These are phyloP conservation scores for Bilobella aurantiaca DNA, from an alignment of 1,140 invertebrate genomes.

Conservation along the genomic window DNA sequence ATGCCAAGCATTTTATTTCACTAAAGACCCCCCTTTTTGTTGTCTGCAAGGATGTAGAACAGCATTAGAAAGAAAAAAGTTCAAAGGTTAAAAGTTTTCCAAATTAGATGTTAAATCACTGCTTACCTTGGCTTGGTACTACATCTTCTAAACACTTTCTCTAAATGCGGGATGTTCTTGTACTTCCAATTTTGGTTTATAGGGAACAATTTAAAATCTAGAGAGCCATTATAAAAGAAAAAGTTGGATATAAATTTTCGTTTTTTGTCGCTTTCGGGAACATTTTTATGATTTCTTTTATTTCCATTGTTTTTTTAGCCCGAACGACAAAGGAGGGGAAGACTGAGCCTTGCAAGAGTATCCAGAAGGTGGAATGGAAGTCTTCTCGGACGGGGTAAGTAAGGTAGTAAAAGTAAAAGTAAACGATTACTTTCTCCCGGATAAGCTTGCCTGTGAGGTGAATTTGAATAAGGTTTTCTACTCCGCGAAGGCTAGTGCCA, in stretches of 20 bases:
- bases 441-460: background rate
- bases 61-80: too few relatives aligned
- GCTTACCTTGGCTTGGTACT: too few relatives aligned
- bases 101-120: too few relatives aligned
- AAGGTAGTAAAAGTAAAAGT: background rate
- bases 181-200: background rate
- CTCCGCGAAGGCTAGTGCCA: too few relatives aligned
- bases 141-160: too few relatives aligned
- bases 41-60: too few relatives aligned
- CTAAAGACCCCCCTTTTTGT: too few relatives aligned
- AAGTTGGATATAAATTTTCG: too few relatives aligned
- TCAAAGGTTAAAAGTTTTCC: too few relatives aligned
- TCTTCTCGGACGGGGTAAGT: slow-evolving; percentile 73
- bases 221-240: background rate
- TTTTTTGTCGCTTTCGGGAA: background rate
- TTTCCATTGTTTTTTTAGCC: slow-evolving; percentile 47
- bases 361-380: slow-evolving; percentile 92
- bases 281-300: background rate
- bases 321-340: slow-evolving; percentile 79
- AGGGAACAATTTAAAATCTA: background rate
- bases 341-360: slow-evolving; percentile 76
- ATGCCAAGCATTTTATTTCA: too few relatives aligned
- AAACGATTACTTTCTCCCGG: background rate
- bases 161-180: too few relatives aligned
- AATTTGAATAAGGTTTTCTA: slow-evolving; percentile 12